Evolutionary conservation across 2,113 vertebrate species (phyloP).

Genomic region (Caloenas nicobarica): DNA sequence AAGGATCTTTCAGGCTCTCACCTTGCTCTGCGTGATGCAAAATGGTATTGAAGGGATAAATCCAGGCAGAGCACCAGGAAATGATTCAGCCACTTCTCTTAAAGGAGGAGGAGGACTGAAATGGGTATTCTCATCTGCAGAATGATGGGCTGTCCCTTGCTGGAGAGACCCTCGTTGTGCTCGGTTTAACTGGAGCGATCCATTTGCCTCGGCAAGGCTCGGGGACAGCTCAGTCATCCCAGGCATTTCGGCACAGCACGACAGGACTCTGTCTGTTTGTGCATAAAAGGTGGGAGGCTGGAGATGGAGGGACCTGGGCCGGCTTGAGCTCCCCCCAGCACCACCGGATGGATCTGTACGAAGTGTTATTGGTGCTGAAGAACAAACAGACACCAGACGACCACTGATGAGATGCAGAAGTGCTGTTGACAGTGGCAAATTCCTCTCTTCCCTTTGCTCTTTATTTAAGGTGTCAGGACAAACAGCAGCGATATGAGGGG

Average conservation of each 20-base stretch:
- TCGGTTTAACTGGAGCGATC: not conserved
- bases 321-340: not conserved
- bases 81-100: not conserved
- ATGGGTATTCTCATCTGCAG: not conserved
- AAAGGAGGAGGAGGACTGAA: not conserved
- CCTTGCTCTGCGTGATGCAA: not conserved
- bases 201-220: not conserved
- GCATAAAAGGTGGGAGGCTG: not conserved
- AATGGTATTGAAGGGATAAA: not conserved
- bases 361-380: not conserved
- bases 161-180: not conserved
- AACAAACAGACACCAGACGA: not conserved
- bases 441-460: not conserved
- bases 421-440: not conserved
- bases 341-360: not conserved
- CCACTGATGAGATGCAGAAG: not conserved
- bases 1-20: not conserved
- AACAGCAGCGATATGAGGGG: not conserved
- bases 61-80: not conserved
- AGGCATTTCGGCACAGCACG: rapidly evolving
- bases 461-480: not conserved
- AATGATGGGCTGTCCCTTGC: not conserved
- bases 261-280: not conserved
- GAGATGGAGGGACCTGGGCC: rapidly evolving
- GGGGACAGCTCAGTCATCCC: not conserved